Evolutionary conservation across 2,888 invertebrate species (phyloP).

Genomic region (Celastrina argiolus): DNA sequence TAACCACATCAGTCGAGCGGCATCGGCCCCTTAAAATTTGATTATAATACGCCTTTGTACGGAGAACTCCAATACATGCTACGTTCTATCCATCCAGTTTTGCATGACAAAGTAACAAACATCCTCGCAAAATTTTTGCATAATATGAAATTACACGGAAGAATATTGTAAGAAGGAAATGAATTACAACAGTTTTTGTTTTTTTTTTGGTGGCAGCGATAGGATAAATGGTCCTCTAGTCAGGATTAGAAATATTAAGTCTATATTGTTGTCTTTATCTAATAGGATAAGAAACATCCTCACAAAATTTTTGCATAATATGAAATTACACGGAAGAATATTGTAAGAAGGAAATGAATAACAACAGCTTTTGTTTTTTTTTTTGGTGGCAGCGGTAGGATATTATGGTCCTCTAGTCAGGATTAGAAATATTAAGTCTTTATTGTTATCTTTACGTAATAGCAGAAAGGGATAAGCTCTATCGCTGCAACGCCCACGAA

Average conservation of each 20-base stretch:
- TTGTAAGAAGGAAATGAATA: not conserved
- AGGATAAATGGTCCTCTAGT: not conserved
- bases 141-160: not conserved
- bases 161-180: not conserved
- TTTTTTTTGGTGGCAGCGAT: not conserved
- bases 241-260: not conserved
- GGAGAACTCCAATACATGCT: not conserved
- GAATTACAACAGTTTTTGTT: not conserved
- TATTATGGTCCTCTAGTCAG: not conserved
- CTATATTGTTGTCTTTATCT: too few species aligned
- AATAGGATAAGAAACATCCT: conserved; percentile 8
- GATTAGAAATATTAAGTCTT: not conserved
- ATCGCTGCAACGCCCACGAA: not conserved
- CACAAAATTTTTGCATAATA: not conserved
- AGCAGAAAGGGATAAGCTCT: not conserved
- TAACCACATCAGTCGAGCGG: not conserved
- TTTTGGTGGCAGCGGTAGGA: not conserved
- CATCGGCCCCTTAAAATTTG: conserved; percentile 7
- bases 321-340: not conserved
- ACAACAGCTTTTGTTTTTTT: not conserved
- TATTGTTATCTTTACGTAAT: not conserved
- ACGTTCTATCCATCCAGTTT: conserved; percentile 1
- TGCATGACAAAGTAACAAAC: conserved; percentile 11
- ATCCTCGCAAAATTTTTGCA: not conserved
- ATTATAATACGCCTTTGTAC: not conserved